Evolutionary conservation across 2,797 vertebrate species (phyloP), one percentile per base, ranked within the genome.

Genomic region (Leptatherina wallacei): DNA sequence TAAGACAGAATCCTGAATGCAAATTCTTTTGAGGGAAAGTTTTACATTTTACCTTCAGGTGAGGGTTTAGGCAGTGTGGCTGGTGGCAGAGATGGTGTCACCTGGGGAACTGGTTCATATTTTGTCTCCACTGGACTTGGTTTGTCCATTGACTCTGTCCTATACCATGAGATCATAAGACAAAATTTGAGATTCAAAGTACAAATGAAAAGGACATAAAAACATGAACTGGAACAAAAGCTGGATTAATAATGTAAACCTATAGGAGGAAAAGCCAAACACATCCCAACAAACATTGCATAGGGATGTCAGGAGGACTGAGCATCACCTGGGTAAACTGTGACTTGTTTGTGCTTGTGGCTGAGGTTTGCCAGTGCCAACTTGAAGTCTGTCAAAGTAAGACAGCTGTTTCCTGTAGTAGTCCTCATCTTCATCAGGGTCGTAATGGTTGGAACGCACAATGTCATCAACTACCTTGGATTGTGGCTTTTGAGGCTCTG

Each of bases 341-440:
- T 96, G 96, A 36, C 90, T 91, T 18, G 95, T 80, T 88, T 96
- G 97, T 77, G 91, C 95, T 89, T 93, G 92, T 70, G 86, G 65
- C 60, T 97, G 90, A 0, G 88, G 85, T 75, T 99, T 99, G 69
- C 80, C 94, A 24, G 95, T 77, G 29, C 92, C 90, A 0, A 74
- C 0, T 65, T 93, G 93, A 52, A 94, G 84, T 49, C 96, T 95
- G 84, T 99, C 97, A 24, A 99, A 98, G 89, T 96, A 99, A 0
- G 98, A 98, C 77, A 99, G 95, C 93, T 99, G 98, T 75, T 99
- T 99, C 60, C 96, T 95, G 80, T 99, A 99, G 80, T 98, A 98
- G 55, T 99, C 98, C 73, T 99, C 98, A 14, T 99, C 98, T 60
- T 99, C 97, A 36, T 99, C 97, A 0, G 97, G 97, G 73, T 98